Conservation (phyloP, 2,113 vertebrate species). For the Chloebia gouldiae region DNA sequence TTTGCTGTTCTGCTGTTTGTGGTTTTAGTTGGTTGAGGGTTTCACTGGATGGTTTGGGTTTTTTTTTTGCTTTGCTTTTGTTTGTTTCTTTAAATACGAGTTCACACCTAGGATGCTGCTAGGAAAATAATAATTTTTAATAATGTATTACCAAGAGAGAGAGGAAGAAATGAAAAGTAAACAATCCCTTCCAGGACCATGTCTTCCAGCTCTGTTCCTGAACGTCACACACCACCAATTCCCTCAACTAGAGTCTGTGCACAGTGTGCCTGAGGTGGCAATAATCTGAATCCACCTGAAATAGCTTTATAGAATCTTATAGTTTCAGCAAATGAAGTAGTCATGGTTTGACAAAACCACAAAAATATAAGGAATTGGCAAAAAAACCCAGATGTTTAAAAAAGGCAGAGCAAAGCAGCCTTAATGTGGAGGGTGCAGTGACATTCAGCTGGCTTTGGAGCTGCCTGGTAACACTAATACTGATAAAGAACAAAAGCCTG, state of each 20-base stretch:
- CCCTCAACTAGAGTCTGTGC: background rate
- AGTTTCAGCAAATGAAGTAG: background rate
- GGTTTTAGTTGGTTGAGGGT: background rate
- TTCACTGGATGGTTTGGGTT: background rate
- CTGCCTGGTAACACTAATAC: background rate
- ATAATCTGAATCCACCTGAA: background rate
- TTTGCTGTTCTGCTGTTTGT: background rate
- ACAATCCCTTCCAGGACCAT: background rate
- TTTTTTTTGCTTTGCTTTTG: background rate
- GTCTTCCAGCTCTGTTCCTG: background rate
- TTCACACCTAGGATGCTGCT: background rate
- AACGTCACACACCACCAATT: background rate
- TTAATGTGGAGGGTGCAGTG: background rate
- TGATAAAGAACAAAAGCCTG: constrained; percentile 13
- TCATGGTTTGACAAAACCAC: background rate
- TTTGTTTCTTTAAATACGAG: background rate
- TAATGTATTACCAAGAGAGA: background rate
- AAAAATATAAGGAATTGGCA: background rate
- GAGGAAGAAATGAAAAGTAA: background rate
- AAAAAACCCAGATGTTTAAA: background rate
- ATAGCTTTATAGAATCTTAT: background rate
- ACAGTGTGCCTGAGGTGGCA: background rate
- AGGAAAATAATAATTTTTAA: background rate
- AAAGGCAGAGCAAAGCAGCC: background rate
- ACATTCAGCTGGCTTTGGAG: background rate